A percentile compares a stretch with the other conserved stretches of the same genome.
Conservation (phyloP, 2,797 vertebrate genomes). For the Pterois miles region DNA sequence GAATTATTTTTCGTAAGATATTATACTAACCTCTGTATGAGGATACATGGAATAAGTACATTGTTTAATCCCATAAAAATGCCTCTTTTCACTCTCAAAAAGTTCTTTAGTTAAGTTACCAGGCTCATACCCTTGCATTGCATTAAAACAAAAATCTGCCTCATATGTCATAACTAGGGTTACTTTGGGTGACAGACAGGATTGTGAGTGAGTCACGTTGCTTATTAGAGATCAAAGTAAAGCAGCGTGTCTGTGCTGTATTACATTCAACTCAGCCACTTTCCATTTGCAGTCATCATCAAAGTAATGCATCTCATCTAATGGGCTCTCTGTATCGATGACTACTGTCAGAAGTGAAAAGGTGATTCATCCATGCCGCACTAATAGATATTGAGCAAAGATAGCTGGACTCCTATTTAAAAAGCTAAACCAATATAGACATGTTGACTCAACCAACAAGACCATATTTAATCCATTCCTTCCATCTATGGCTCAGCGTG, state of each 20-base stretch:
- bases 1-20: too few species aligned
- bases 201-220: slow-evolving; percentile 2
- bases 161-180: not conserved
- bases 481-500: slow-evolving; percentile 30
- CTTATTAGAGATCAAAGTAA: slow-evolving; percentile 34
- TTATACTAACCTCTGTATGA: too few species aligned
- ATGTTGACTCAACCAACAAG: slow-evolving; percentile 51
- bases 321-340: slow-evolving; percentile 29
- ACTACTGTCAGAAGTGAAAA: slow-evolving; percentile 14
- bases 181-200: not conserved
- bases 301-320: slow-evolving; percentile 41
- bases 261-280: slow-evolving; percentile 1
- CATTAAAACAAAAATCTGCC: not conserved
- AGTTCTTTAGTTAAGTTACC: not conserved
- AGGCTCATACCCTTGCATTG: not conserved
- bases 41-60: not conserved
- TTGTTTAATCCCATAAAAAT: not conserved
- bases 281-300: slow-evolving; percentile 40
- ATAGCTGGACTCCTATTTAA: slow-evolving; percentile 21
- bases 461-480: slow-evolving; percentile 28
- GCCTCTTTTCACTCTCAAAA: not conserved
- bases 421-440: slow-evolving; percentile 46
- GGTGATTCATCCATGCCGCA: slow-evolving; percentile 40
- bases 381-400: slow-evolving; percentile 46
- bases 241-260: not conserved